Percentiles rank a stretch among this genome's conserved stretches.
These are phyloP conservation scores for Agrochola litura DNA, from an alignment of 2,888 invertebrate species.

Conservation along the genomic window DNA sequence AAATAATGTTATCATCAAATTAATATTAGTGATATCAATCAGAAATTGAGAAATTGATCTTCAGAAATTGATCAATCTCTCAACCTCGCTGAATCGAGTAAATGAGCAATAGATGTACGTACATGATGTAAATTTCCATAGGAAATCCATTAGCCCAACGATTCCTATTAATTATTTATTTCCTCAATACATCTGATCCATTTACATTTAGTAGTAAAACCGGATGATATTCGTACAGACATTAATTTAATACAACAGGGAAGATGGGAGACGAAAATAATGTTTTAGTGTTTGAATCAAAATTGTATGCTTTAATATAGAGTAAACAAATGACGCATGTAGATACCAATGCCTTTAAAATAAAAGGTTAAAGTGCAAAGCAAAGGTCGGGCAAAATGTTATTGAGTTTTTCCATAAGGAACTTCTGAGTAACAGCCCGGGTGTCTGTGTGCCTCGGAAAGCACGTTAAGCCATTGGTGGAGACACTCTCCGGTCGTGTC, in stretches of 20 bases:
- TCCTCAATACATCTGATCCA: slow-evolving; percentile 40
- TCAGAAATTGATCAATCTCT: background rate
- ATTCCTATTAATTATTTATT: slow-evolving; percentile 59
- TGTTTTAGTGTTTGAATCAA: background rate
- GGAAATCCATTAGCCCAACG: slow-evolving; percentile 53
- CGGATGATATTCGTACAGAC: slow-evolving; percentile 23
- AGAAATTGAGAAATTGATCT: no score
- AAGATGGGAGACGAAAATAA: background rate
- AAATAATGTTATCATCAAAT: background rate
- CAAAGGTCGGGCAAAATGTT: no score
- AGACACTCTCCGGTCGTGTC: no score
- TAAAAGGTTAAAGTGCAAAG: background rate
- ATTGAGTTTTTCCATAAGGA: no score
- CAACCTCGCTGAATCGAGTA: background rate
- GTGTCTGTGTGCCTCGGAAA: no score
- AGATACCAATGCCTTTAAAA: background rate
- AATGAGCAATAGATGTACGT: slow-evolving; percentile 3
- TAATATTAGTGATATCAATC: background rate
- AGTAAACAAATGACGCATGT: background rate
- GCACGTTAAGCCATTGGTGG: no score
- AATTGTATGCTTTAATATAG: background rate
- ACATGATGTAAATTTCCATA: slow-evolving; percentile 46
- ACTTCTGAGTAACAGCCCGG: no score
- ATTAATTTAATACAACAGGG: slow-evolving; percentile 3
- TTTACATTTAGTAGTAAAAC: slow-evolving; percentile 43